Base-by-base conservation (phyloP, 2,888 invertebrate genomes). In the Macaria notata region DNA sequence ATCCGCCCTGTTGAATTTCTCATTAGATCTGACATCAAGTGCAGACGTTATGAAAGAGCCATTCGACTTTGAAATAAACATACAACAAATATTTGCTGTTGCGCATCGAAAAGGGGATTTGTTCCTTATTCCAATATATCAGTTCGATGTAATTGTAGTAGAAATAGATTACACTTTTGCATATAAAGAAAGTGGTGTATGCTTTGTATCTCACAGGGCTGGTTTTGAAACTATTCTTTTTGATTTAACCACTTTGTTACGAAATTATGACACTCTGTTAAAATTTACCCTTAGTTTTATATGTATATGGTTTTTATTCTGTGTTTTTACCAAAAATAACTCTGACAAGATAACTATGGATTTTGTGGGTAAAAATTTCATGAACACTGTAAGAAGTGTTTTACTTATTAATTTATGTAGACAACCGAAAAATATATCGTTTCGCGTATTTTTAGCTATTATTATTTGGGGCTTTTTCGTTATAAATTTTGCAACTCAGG, bases 391-490 rank as follows among this genome's bases (percentile, higher is more conserved):
- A 7, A 79, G 88, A 64, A 85, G 77, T 42, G 58, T 80, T 4
- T 64, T 91, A 30, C 78, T 80, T 3, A 71, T 88, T 30, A 79
- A 78, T 50, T 61, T 89, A 9, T 59, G 75, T 53, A 83, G 78
- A 31, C 83, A 85, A 2, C 85, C 90, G 1, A 81, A 69, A 49
- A 72, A 71, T 9, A 50, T 63, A 19, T 76, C 78, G 0, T 86
- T 91, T 61, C 81, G 88, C 6, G 74, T 90, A 55, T 87, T 84
- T 62, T 65, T 89, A n/a, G 60, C 70, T 0, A 66, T 84, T 19
- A 75, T 82, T 3, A 74, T 89, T 33, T 92, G 90, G 89, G 73
- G 88, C 41, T 88, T 84, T 60, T 92, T 90, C 59, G 54, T 88
- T 4, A 64, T 92, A 4, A 92, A 86, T 64, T 92, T 90, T 66